Evolutionary conservation across 2,888 invertebrate species (phyloP), one percentile per base, ranked within the genome.

Genomic region (Cheilosia variabilis): DNA sequence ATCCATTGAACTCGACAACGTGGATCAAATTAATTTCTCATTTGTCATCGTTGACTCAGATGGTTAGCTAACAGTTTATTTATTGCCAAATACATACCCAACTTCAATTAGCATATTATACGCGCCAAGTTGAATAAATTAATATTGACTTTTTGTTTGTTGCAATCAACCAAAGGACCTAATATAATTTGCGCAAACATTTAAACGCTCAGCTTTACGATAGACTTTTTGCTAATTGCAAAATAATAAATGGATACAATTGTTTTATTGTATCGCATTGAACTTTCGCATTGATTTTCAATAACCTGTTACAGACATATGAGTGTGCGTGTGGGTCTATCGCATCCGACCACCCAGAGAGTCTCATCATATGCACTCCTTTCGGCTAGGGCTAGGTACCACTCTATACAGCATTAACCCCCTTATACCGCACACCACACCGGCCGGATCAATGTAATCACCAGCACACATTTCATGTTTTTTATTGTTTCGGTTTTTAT

Each of bases 391-490:
- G 62, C 41, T 77, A 13, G 4, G 3, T 37, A 43, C 52, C 45
- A 68, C 6, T n/a, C 17, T 7, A 6, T 10, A 34, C 37, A 37
- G 45, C 45, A 45, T 45, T 24, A 27, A 34, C 62, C 53, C 17
- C 31, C 31, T 1, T 0, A 31, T 9, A 9, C 31, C 9, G 31
- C 31, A 2, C 9, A n/a, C n/a, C n/a, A n/a, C n/a, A n/a, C n/a
- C n/a, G n/a, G 9, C 31, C 34, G 22, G 31, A 65, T 65, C 24
- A 45, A 45, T 34, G 62, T 47, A 52, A 72, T 66, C 65, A 80
- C 57, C 50, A 79, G 17, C 63, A 79, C 37, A 65, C 55, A 47
- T 63, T 71, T 71, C 47, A n/a, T 31, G 4, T 55, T 15, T 68
- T 53, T 53, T 69, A 17, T 60, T 31, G 41, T 60, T 37, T 10